Conservation (phyloP, 2,113 vertebrate species). For the Bufo gargarizans region DNA sequence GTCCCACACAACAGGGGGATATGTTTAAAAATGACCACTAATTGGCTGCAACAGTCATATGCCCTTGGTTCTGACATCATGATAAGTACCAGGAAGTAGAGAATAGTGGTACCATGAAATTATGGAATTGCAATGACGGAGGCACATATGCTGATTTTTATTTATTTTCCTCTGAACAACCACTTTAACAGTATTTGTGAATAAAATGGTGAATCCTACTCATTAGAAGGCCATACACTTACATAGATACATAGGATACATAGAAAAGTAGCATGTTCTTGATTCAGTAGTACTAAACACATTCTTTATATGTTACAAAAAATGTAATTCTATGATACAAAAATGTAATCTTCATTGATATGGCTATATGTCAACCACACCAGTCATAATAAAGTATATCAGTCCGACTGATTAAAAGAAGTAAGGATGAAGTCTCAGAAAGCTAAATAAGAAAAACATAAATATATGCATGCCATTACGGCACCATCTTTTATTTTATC, state of each 20-base stretch:
- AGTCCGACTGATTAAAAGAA: neutral
- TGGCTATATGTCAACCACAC: neutral
- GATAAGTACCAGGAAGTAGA: too few species aligned
- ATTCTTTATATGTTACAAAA: neutral
- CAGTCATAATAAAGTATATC: neutral
- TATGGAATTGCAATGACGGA: too few species aligned
- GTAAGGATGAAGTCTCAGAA: slow-evolving; percentile 8
- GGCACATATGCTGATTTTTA: too few species aligned
- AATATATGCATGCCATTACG: slow-evolving; percentile 44
- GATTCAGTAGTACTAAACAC: neutral
- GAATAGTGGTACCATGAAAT: too few species aligned
- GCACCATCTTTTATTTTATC: slow-evolving; percentile 44
- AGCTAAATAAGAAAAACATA: slow-evolving; percentile 21
- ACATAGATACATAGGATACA: neutral
- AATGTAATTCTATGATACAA: neutral
- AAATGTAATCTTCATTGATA: neutral
- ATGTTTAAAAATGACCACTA: too few species aligned
- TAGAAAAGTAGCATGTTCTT: neutral
- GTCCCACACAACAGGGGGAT: too few species aligned
- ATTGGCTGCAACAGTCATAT: too few species aligned
- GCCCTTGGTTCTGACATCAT: too few species aligned
- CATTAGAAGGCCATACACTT: neutral
- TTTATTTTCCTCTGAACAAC: too few species aligned
- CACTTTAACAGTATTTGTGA: too few species aligned
- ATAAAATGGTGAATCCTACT: too few species aligned